Evolutionary conservation across 2,888 invertebrate species (phyloP).

Genomic region (Campoplex nolae): DNA sequence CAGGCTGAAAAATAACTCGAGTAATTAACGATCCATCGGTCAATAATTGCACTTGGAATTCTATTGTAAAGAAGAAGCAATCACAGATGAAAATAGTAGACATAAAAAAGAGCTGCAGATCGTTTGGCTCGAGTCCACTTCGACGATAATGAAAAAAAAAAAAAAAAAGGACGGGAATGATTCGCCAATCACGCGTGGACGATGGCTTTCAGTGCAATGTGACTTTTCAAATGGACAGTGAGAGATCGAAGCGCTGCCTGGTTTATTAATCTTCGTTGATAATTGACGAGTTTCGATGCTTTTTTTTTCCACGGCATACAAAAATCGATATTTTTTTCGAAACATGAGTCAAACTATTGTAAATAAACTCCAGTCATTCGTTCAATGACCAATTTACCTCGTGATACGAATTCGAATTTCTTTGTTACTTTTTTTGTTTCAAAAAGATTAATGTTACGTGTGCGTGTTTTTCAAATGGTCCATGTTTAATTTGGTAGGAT

Average conservation of each 20-base stretch:
- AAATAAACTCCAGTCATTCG: not conserved
- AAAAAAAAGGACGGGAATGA: not conserved
- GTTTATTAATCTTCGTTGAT: slow-evolving; percentile 3
- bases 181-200: slow-evolving; percentile 9
- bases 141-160: not conserved
- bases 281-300: not conserved
- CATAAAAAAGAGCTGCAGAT: not conserved
- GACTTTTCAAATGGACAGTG: not conserved
- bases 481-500: not conserved
- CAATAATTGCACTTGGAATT: slow-evolving; percentile 7
- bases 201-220: not conserved
- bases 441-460: not conserved
- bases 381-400: not conserved
- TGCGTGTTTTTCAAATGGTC: not conserved
- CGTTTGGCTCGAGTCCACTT: not conserved
- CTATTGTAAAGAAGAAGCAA: slow-evolving; percentile 2
- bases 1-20: not conserved
- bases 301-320: not conserved
- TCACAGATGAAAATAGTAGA: slow-evolving; percentile 21
- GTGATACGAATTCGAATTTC: not conserved
- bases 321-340: not conserved
- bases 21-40: not conserved
- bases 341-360: not conserved
- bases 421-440: not conserved
- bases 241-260: not conserved